A percentile compares a stretch with the other conserved stretches of the same genome.
Evolutionary conservation across 2,888 invertebrate genomes (phyloP).

Genomic region (Lysandra coridon): DNA sequence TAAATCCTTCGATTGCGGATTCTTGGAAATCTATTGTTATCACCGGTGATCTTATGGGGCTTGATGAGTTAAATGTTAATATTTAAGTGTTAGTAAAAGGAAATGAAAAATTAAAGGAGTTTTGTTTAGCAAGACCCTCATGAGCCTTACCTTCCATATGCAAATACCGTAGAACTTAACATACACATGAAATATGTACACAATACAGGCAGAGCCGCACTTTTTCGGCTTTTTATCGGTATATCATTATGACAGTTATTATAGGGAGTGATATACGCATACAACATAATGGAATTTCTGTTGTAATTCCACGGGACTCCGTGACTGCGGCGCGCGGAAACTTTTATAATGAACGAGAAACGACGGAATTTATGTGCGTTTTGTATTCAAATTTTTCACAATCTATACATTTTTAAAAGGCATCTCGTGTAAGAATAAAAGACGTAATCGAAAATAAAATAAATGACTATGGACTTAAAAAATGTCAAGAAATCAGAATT

Average conservation of each 20-base stretch:
- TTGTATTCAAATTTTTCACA: slow-evolving; percentile 19
- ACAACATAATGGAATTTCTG: slow-evolving; percentile 32
- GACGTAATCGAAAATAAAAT: neutral
- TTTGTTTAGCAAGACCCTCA: neutral
- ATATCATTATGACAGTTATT: slow-evolving; percentile 27
- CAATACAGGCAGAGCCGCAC: neutral
- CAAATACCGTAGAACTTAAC: neutral
- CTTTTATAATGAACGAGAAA: slow-evolving; percentile 21
- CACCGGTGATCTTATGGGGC: no score
- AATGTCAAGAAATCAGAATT: neutral
- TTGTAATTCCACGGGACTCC: slow-evolving; percentile 17
- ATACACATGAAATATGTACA: neutral
- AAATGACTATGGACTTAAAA: neutral
- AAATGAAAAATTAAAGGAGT: no score
- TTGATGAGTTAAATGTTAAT: no score
- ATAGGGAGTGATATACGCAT: slow-evolving; percentile 25
- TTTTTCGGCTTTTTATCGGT: slow-evolving; percentile 18
- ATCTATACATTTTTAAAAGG: neutral
- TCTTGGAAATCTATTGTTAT: no score
- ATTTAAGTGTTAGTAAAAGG: no score
- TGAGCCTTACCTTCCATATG: neutral
- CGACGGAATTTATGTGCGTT: slow-evolving; percentile 13
- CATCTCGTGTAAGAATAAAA: neutral
- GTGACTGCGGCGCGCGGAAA: slow-evolving; percentile 7
- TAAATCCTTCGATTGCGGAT: no score